Evolutionary conservation across 2,888 invertebrate genomes (phyloP), one percentile per base, ranked within the genome.

Genomic region (Caenorhabditis sp.): DNA sequence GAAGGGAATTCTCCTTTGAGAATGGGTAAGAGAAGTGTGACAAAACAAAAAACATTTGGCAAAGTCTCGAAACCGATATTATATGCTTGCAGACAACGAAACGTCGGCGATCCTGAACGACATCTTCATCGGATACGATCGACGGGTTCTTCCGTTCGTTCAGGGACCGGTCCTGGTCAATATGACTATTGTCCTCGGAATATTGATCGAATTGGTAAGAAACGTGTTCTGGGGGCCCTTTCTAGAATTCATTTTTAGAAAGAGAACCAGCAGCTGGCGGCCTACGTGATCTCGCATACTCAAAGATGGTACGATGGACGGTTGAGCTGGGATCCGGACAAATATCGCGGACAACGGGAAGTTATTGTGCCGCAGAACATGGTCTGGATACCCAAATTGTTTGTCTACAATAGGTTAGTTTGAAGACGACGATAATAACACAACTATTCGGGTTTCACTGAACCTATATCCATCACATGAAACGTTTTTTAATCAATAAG

Each of bases 311-410:
- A 74, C 26, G 83, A 83, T 45, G 58, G 74, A 30, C 37, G 75
- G 24, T 45, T 83, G 26, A 41, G 43, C 9, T 83, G 83, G 83
- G 75, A 81, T 61, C 81, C 83, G 13, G 32, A 17, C 8, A 58
- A 77, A 24, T 83, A 82, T 46, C 46, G 79, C 8, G 83, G 82
- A 41, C 81, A 82, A 45, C 45, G 50, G 11, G 82, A 82, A 56
- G 82, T 82, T 4, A 85, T 86, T 58, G 81, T 86, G 13, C 87
- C 87, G 4, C 85, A 85, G 56, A 78, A 61, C 11, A 63, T 83
- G 65, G 82, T 87, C 22, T 87, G 87, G 87, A 76, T 87, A 2
- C 87, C 87, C 2, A 87, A 87, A 70, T 53, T 87, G 46, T 87
- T 87, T 56, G 85, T 87, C 26, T 87, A 87, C 66, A 87, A 87